phyloP scores from a whole-genome alignment of 2,888 invertebrate genomes.

The Emesis russula region DNA sequence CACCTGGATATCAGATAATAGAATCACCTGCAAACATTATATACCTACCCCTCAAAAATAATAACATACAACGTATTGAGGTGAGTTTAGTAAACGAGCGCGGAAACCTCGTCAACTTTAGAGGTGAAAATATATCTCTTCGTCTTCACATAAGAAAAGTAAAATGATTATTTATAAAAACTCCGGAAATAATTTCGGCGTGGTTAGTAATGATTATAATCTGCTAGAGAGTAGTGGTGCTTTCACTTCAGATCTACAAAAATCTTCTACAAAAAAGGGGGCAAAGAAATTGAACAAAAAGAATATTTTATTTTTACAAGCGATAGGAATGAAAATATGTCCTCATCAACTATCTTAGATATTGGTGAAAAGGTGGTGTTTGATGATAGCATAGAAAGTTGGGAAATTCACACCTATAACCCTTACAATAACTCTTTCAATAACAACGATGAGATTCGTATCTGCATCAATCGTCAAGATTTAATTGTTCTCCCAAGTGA shows the following conservation, averaged over 20 bases:
- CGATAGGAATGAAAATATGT: neutral
- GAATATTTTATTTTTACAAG: neutral
- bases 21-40: slow-evolving; percentile 18
- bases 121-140: slow-evolving; percentile 24
- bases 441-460: slow-evolving; percentile 24
- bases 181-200: no score
- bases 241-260: no score
- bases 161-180: no score
- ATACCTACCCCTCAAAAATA: slow-evolving; percentile 19
- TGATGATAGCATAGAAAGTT: slow-evolving; percentile 87
- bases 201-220: no score
- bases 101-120: slow-evolving; percentile 20
- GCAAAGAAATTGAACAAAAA: no score
- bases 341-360: slow-evolving; percentile 19
- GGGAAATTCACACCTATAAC: neutral
- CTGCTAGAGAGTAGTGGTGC: no score
- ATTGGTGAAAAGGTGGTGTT: slow-evolving; percentile 72
- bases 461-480: slow-evolving; percentile 25
- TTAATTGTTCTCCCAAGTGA: neutral
- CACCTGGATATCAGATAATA: slow-evolving; percentile 31
- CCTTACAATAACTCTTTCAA: slow-evolving; percentile 5
- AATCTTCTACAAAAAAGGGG: no score
- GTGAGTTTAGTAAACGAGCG: slow-evolving; percentile 14
- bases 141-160: slow-evolving; percentile 8
- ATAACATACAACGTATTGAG: slow-evolving; percentile 10